Base-by-base conservation (phyloP, 2,113 vertebrate species). In the Mystacornis crossleyi region DNA sequence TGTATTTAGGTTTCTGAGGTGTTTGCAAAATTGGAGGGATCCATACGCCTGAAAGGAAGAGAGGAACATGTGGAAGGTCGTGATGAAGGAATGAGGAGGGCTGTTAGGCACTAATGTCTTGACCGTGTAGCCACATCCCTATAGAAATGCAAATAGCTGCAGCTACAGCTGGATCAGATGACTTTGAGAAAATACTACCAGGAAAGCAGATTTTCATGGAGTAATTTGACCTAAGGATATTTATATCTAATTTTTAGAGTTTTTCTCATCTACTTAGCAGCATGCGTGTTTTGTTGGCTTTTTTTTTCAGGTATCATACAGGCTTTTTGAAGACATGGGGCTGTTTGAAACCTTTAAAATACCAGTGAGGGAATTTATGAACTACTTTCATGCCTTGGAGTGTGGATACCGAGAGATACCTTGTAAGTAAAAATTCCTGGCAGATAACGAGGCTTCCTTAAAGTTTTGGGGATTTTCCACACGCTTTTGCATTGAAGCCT, bases 351-450 rank as follows among this genome's bases (percentile, higher is more conserved):
- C 98, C 33, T 99, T 99, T 97, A 99, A 99, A 98, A 99, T 99
- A 92, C 99, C 99, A 8, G 96, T 99, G 73, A 98, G 98, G 86
- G 99, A 99, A 97, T 99, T 99, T 97, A 99, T 99, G 99, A 99
- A 99, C 98, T 99, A 99, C 95, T 99, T 99, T 96, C 99, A 99
- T 75, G 99, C 99, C 70, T 98, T 99, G 97, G 99, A 99, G 97
- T 99, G 98, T 78, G 99, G 99, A 72, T 99, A 99, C 97, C 98
- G 99, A 97, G 98, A 99, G 95, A 99, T 99, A 95, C 99, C 99
- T 95, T 99, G 99, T 99, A 98, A 99, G 99, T 98, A 97, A 74
- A 67, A 81, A 24, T 64, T 66, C 71, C 33, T 40, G 54, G 43
- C 36, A 50, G 40, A 34, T 40, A 69, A 31, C 1, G 3, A 26